Conservation (phyloP, 2,888 invertebrate genomes). For the Palloptera scutellata region DNA sequence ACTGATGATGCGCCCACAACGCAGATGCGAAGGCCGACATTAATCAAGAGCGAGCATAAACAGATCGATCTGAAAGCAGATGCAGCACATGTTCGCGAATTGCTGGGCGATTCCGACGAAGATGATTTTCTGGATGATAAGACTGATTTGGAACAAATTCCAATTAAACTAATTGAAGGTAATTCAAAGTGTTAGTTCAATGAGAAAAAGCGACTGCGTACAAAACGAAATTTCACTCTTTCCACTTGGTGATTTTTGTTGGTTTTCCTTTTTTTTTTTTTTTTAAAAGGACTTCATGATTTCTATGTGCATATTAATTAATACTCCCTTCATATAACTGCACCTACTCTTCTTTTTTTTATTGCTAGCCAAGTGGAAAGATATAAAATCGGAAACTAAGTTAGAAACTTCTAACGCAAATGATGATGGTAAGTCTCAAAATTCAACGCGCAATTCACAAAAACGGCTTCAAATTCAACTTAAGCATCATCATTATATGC, state of each 20-base stretch:
- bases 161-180: constrained; percentile 59
- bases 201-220: neutral
- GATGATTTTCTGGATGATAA: constrained; percentile 53
- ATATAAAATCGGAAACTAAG: constrained; percentile 24
- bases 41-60: constrained; percentile 50
- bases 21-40: constrained; percentile 50
- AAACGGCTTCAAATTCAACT: too few relatives aligned
- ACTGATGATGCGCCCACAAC: constrained; percentile 49
- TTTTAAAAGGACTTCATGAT: neutral
- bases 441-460: too few relatives aligned
- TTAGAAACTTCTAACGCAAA: constrained; percentile 16
- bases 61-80: constrained; percentile 55
- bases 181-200: constrained; percentile 29
- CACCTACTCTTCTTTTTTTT: too few relatives aligned
- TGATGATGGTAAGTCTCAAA: neutral
- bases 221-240: constrained; percentile 3
- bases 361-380: constrained; percentile 31
- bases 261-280: neutral
- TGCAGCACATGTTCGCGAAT: constrained; percentile 49
- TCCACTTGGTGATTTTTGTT: neutral
- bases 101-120: constrained; percentile 56
- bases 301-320: too few relatives aligned
- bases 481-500: too few relatives aligned
- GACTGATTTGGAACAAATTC: constrained; percentile 54
- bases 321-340: too few relatives aligned